Evolutionary conservation across 2,113 vertebrate species (phyloP).

Genomic region (Hemibagrus wyckioides): DNA sequence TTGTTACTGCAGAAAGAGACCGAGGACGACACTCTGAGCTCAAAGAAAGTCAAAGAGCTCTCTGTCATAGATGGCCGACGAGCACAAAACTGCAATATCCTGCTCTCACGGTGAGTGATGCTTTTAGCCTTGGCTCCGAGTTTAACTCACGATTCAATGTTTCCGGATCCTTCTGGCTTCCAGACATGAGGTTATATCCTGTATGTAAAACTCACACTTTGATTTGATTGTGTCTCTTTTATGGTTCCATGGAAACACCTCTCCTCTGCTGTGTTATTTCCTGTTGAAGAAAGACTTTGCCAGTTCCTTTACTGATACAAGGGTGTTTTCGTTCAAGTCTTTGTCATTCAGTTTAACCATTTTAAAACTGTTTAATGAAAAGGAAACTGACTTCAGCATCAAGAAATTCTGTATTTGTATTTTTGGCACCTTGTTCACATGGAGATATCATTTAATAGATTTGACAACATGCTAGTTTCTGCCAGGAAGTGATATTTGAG

Average conservation of each 20-base stretch:
- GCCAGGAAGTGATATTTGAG: conserved; percentile 50
- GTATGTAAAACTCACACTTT: conserved; percentile 7
- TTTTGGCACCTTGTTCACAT: neutral
- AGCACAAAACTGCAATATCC: conserved; percentile 98
- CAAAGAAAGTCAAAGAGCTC: conserved; percentile 95
- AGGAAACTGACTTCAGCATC: conserved; percentile 34
- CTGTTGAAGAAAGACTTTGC: conserved; percentile 5
- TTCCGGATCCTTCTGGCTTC: conserved; percentile 11
- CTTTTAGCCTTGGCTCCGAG: conserved; percentile 3
- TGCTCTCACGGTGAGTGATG: conserved; percentile 88
- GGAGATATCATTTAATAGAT: conserved; percentile 44
- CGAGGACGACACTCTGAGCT: conserved; percentile 89
- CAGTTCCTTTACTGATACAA: conserved; percentile 25
- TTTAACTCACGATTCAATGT: conserved; percentile 2
- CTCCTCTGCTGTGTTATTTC: conserved; percentile 39
- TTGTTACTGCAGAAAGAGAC: conserved; percentile 85
- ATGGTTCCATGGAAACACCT: conserved; percentile 33
- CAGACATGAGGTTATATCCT: conserved; percentile 44
- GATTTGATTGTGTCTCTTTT: conserved; percentile 23
- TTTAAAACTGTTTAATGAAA: neutral
- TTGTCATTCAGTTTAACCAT: neutral
- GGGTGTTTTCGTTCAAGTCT: conserved; percentile 38
- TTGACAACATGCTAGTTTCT: conserved; percentile 34
- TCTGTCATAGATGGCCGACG: conserved; percentile 95
- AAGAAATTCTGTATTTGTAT: conserved; percentile 31